Percentiles rank a stretch among this genome's conserved stretches.
Conservation (phyloP, 1,140 invertebrate genomes). For the Penaeus vannamei region DNA sequence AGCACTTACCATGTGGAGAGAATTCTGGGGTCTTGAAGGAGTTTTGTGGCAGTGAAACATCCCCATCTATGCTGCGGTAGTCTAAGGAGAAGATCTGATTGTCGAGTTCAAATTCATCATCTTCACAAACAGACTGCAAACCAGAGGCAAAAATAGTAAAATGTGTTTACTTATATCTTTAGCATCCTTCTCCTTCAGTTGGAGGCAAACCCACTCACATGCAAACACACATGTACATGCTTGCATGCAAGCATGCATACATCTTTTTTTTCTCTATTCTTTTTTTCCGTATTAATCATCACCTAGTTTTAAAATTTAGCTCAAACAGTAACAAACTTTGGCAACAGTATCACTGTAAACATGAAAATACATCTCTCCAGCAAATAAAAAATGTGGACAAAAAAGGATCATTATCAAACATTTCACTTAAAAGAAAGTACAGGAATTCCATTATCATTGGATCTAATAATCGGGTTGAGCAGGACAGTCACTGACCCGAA, state of each 20-base stretch:
- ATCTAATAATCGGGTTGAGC: neutral
- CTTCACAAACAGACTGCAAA: conserved; percentile 79
- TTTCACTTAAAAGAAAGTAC: neutral
- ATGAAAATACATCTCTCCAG: too few species aligned
- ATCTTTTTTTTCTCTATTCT: too few species aligned
- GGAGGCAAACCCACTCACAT: neutral
- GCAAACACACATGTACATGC: neutral
- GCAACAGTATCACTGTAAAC: too few species aligned
- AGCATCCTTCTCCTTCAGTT: neutral
- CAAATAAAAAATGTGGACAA: conserved; percentile 5
- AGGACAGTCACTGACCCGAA: conserved; percentile 76
- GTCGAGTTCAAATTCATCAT: conserved; percentile 89
- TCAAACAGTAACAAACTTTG: too few species aligned
- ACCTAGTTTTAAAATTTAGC: too few species aligned
- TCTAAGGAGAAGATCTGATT: conserved; percentile 87
- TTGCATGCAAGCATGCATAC: neutral
- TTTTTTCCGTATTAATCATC: too few species aligned
- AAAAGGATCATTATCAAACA: conserved; percentile 27
- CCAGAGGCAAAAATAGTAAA: conserved; percentile 45
- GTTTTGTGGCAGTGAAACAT: conserved; percentile 85
- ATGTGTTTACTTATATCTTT: neutral
- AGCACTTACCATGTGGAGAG: conserved; percentile 80
- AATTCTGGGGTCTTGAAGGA: conserved; percentile 84
- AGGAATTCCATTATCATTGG: neutral
- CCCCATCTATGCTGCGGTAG: conserved; percentile 88